phyloP scores from a whole-genome alignment of 2,797 vertebrate species.

The Leptoclinus maculatus region DNA sequence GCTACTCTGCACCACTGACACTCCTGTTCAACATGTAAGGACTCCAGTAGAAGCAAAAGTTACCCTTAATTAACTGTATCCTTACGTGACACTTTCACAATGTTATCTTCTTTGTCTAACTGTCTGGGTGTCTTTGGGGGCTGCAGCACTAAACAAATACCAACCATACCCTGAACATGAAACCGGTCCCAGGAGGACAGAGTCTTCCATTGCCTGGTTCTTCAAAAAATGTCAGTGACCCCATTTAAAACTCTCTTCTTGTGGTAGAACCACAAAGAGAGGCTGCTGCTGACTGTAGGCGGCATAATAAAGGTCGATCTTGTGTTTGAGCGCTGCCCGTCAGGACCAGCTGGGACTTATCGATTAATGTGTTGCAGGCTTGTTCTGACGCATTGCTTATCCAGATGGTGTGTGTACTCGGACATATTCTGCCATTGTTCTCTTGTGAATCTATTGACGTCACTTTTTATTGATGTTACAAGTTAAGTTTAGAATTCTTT shows the following conservation, averaged over 20 bases:
- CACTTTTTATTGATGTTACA: not conserved
- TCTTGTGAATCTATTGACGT: not conserved
- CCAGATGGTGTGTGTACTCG: not conserved
- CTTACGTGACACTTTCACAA: not conserved
- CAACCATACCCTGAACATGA: constrained; percentile 3
- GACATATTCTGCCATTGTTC: not conserved
- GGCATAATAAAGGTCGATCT: constrained; percentile 14
- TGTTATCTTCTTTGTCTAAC: not conserved
- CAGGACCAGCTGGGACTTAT: constrained; percentile 14
- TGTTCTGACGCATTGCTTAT: constrained; percentile 10
- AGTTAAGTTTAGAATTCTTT: not conserved
- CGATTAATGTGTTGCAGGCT: constrained; percentile 10
- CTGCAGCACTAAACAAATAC: constrained; percentile 10
- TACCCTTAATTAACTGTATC: not conserved
- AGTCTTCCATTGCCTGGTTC: constrained; percentile 6
- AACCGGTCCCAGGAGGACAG: not conserved
- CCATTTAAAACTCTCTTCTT: constrained; percentile 6
- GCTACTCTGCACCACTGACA: not conserved
- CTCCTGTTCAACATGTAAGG: not conserved
- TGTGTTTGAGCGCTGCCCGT: not conserved
- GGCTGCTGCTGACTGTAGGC: not conserved
- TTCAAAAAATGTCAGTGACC: constrained; percentile 40
- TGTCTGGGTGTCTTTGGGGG: not conserved
- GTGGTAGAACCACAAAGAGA: constrained; percentile 7
- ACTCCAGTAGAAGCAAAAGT: not conserved